Percentiles rank a stretch among this genome's conserved stretches.
These are phyloP conservation scores for Thymelicus sylvestris DNA, from an alignment of 2,888 invertebrate species.

Conservation along the genomic window DNA sequence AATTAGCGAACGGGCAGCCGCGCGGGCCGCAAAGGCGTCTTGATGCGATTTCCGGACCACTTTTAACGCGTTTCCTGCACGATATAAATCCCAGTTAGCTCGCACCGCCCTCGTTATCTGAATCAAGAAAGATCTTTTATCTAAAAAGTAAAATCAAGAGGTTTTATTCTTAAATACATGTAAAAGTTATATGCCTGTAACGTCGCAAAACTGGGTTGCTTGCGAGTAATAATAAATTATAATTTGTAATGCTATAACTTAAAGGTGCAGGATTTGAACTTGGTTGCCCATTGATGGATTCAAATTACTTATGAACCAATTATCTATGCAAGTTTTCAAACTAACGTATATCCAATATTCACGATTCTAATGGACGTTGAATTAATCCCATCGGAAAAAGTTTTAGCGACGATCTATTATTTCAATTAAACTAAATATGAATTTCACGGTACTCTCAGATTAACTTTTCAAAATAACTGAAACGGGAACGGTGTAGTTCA, in stretches of 20 bases:
- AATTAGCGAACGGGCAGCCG: conserved; percentile 60
- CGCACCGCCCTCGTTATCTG: conserved; percentile 40
- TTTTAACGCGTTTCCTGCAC: conserved; percentile 70
- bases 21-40: conserved; percentile 68
- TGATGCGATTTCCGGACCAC: conserved; percentile 77
- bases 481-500: conserved; percentile 17
- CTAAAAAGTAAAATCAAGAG: conserved; percentile 8
- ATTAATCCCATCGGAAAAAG: too few relatives aligned
- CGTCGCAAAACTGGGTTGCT: too few relatives aligned
- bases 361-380: too few relatives aligned
- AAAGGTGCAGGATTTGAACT: too few relatives aligned
- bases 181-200: not conserved
- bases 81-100: conserved; percentile 75
- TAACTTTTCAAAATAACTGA: conserved; percentile 15
- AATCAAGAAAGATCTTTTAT: conserved; percentile 16
- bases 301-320: too few relatives aligned
- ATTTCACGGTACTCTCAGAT: not conserved
- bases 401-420: too few relatives aligned
- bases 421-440: not conserved
- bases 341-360: too few relatives aligned
- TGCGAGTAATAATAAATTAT: too few relatives aligned
- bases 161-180: not conserved
- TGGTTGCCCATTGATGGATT: too few relatives aligned
- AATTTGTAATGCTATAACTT: too few relatives aligned
- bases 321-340: too few relatives aligned